These are phyloP conservation scores for Lucilia sericata DNA, from an alignment of 1,140 invertebrate species.

Conservation along the genomic window DNA sequence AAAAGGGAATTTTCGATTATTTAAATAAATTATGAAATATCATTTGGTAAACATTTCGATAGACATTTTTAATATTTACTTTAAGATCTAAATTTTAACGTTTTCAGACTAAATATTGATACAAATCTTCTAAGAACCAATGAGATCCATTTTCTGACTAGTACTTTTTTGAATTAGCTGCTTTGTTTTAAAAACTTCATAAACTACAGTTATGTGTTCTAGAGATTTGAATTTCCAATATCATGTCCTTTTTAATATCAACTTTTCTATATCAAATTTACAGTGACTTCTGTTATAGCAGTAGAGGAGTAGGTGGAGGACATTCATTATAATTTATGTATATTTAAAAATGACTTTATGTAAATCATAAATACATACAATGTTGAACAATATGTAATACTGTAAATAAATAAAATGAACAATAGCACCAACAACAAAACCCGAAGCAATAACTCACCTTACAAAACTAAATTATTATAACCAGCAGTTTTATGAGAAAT, in stretches of 20 bases:
- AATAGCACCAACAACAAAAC: neutral
- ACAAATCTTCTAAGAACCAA: too few species aligned
- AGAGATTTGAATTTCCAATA: too few species aligned
- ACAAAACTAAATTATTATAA: neutral
- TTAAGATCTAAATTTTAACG: too few species aligned
- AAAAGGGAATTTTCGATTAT: neutral
- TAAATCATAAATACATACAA: conserved; percentile 5
- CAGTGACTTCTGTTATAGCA: neutral
- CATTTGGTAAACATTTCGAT: too few species aligned
- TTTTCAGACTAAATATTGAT: too few species aligned
- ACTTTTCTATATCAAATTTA: neutral
- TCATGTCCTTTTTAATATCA: neutral
- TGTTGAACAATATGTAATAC: neutral
- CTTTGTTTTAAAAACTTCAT: too few species aligned
- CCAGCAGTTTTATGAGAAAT: too few species aligned
- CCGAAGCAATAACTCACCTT: neutral
- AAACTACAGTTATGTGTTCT: too few species aligned
- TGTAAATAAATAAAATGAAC: conserved; percentile 12
- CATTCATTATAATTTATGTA: neutral
- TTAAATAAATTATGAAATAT: neutral
- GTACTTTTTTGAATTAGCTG: too few species aligned
- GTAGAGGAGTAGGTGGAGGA: neutral
- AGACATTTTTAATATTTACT: too few species aligned
- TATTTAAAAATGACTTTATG: neutral
- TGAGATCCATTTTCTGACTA: too few species aligned